A percentile compares a stretch with the other conserved stretches of the same genome.
Conservation (phyloP, 2,797 vertebrate species). For the Zalophus californianus region DNA sequence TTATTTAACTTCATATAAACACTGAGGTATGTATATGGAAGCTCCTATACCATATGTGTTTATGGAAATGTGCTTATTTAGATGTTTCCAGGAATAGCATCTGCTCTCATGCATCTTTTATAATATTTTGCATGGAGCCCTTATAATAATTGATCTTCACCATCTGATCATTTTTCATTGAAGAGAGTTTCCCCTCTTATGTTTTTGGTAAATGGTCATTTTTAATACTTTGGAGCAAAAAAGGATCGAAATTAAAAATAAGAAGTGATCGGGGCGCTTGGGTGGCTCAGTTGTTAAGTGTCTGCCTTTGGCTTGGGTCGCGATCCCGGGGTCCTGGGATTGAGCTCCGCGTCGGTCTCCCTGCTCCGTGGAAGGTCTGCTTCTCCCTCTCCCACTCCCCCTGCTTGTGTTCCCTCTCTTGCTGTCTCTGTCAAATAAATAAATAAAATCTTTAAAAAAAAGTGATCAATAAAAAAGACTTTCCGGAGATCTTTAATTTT, state of each 20-base stretch:
- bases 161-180: constrained; percentile 64
- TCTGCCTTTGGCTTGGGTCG: too few species aligned
- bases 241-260: constrained; percentile 3
- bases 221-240: constrained; percentile 34
- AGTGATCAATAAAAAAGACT: neutral
- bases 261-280: neutral
- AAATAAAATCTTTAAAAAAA: too few species aligned
- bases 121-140: constrained; percentile 57
- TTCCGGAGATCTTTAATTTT: constrained; percentile 22
- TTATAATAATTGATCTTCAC: constrained; percentile 42
- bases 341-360: too few species aligned
- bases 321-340: too few species aligned
- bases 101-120: constrained; percentile 77
- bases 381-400: too few species aligned
- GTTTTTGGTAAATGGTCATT: constrained; percentile 23
- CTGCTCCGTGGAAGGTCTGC: too few species aligned
- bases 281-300: too few species aligned
- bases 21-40: constrained; percentile 15
- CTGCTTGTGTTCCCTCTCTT: too few species aligned
- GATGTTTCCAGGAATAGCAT: constrained; percentile 57
- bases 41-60: constrained; percentile 57
- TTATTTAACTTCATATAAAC: constrained; percentile 70
- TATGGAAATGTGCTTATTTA: constrained; percentile 55
- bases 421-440: too few species aligned
- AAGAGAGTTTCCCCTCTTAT: neutral